These are phyloP conservation scores for Xenus cinereus DNA, from an alignment of 2,113 vertebrate genomes.

Conservation along the genomic window DNA sequence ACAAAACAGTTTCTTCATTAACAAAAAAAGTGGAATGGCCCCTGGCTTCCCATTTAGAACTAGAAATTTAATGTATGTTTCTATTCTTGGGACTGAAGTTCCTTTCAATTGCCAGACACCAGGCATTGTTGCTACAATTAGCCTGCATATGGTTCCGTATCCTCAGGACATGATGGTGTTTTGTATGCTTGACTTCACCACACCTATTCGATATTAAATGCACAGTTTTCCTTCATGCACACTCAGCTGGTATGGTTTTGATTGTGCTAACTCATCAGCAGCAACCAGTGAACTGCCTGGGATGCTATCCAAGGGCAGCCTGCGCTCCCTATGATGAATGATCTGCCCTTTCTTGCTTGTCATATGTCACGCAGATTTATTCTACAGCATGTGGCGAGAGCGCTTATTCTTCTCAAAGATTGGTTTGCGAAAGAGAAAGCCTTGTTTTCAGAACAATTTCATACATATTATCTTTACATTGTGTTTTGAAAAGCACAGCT, in stretches of 20 bases:
- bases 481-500: constrained; percentile 2
- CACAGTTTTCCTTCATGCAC: background rate
- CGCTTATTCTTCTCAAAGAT: background rate
- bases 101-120: constrained; percentile 24
- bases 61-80: constrained; percentile 57
- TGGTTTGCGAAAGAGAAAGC: background rate
- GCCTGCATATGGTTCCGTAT: constrained; percentile 21
- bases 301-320: constrained; percentile 40
- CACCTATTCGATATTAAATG: constrained; percentile 35
- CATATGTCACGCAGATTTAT: constrained; percentile 3
- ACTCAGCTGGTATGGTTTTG: constrained; percentile 19
- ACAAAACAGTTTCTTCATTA: constrained; percentile 36
- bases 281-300: constrained; percentile 26
- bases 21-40: constrained; percentile 36
- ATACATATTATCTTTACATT: background rate
- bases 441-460: constrained; percentile 4
- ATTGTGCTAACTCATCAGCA: constrained; percentile 28
- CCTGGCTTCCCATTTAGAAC: constrained; percentile 21
- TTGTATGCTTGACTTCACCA: constrained; percentile 27
- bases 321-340: constrained; percentile 43
- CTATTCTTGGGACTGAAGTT: constrained; percentile 42
- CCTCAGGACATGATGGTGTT: constrained; percentile 50
- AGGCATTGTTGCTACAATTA: constrained; percentile 40
- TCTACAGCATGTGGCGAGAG: background rate
- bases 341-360: constrained; percentile 55